phyloP scores from a whole-genome alignment of 2,888 invertebrate genomes.

The Melanophora roralis region DNA sequence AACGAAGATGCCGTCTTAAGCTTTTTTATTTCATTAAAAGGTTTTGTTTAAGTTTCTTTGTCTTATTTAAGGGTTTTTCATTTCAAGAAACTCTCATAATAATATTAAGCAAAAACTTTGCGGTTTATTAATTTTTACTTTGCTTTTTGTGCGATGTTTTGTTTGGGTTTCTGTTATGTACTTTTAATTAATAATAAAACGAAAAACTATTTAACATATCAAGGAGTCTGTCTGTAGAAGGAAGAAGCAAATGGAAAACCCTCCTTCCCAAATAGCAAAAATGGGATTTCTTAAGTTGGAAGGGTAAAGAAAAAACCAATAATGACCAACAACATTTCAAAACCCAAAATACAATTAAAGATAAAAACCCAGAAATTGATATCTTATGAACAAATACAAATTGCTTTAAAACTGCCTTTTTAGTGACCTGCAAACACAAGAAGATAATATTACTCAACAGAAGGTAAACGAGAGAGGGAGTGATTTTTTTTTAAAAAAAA shows the following conservation, averaged over 20 bases:
- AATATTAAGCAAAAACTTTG: not conserved
- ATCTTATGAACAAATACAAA: not conserved
- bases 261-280: not conserved
- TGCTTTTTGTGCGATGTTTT: not conserved
- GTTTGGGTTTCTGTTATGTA: not conserved
- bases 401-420: not conserved
- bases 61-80: not conserved
- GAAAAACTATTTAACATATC: not conserved
- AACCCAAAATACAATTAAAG: not conserved
- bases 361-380: not conserved
- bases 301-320: not conserved
- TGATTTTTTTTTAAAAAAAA: too few relatives aligned
- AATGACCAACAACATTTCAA: not conserved
- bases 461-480: too few relatives aligned
- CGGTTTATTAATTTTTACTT: not conserved
- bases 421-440: not conserved
- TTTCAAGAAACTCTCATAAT: not conserved
- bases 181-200: constrained; percentile 1
- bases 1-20: too few relatives aligned
- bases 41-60: not conserved
- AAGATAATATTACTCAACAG: too few relatives aligned
- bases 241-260: not conserved
- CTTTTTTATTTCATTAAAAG: too few relatives aligned
- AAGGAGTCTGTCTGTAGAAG: too few relatives aligned
- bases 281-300: not conserved